Conservation (phyloP, 1,140 invertebrate genomes). For the Trialeurodes vaporariorum region DNA sequence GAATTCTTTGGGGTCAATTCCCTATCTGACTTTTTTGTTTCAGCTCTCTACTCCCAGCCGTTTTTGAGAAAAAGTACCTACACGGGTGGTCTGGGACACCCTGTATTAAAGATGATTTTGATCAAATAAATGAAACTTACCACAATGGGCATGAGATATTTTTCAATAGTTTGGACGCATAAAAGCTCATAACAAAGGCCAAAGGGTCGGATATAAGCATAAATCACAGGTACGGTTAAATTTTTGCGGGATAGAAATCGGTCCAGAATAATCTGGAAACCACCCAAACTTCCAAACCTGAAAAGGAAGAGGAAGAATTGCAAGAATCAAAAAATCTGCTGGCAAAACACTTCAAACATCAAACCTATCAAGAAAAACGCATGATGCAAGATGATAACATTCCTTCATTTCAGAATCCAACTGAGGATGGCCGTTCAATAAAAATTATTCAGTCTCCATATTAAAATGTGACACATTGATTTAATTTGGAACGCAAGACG, state of each 20-base stretch:
- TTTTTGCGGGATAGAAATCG: conserved; percentile 65
- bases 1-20: too few species aligned
- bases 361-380: neutral
- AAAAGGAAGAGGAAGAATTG: conserved; percentile 20
- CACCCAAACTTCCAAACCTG: conserved; percentile 74
- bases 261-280: conserved; percentile 78
- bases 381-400: too few species aligned
- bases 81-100: too few species aligned
- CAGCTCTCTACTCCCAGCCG: too few species aligned
- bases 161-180: conserved; percentile 77
- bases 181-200: conserved; percentile 85
- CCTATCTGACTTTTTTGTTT: too few species aligned
- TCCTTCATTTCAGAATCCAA: too few species aligned
- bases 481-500: too few species aligned
- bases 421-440: too few species aligned
- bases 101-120: too few species aligned
- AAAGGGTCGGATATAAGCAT: conserved; percentile 78
- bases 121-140: conserved; percentile 44
- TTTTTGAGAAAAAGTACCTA: too few species aligned
- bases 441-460: too few species aligned
- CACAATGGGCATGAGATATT: conserved; percentile 87
- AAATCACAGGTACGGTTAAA: conserved; percentile 66
- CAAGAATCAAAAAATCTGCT: conserved; percentile 3
- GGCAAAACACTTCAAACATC: neutral
- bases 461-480: too few species aligned